Conservation (phyloP, 37 sponge, comb jelly and placozoan genomes). For the Tethya wilhelma region DNA sequence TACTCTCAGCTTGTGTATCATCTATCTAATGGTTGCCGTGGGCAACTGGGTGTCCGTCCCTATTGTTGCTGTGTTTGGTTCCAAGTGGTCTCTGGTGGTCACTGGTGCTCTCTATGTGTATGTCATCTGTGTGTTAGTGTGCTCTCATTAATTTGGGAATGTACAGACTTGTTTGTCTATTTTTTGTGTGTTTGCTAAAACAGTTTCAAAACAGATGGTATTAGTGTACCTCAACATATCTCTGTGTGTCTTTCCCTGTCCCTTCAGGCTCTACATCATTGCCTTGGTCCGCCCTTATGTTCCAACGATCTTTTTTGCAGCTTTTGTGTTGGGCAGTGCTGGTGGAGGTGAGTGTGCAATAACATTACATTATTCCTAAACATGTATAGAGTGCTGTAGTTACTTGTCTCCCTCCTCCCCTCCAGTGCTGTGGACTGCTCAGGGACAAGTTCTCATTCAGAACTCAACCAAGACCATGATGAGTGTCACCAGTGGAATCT, state of each 20-base stretch:
- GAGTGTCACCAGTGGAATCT: conserved; percentile 85
- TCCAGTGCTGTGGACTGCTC: conserved; percentile 93
- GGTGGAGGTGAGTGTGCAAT: conserved; percentile 70
- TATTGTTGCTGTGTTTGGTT: conserved; percentile 79
- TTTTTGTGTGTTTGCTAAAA: no score
- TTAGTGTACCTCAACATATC: background rate
- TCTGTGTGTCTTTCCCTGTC: background rate
- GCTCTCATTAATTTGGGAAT: no score
- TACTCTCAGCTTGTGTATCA: conserved; percentile 73
- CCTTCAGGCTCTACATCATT: conserved; percentile 70
- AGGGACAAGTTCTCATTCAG: conserved; percentile 83
- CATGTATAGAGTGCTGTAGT: background rate
- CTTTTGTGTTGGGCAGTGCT: conserved; percentile 78
- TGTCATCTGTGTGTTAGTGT: conserved; percentile 9
- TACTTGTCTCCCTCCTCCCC: background rate
- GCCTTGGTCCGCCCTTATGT: conserved; percentile 81
- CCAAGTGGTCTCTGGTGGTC: conserved; percentile 75
- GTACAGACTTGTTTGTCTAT: no score
- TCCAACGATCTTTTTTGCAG: conserved; percentile 63
- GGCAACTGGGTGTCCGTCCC: conserved; percentile 93
- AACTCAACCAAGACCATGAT: conserved; percentile 80
- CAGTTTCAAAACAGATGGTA: no score
- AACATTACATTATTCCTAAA: background rate
- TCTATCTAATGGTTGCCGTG: conserved; percentile 81
- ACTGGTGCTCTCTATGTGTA: conserved; percentile 85